phyloP scores from a whole-genome alignment of 2,113 vertebrate species.

The Poeciliopsis prolifica region DNA sequence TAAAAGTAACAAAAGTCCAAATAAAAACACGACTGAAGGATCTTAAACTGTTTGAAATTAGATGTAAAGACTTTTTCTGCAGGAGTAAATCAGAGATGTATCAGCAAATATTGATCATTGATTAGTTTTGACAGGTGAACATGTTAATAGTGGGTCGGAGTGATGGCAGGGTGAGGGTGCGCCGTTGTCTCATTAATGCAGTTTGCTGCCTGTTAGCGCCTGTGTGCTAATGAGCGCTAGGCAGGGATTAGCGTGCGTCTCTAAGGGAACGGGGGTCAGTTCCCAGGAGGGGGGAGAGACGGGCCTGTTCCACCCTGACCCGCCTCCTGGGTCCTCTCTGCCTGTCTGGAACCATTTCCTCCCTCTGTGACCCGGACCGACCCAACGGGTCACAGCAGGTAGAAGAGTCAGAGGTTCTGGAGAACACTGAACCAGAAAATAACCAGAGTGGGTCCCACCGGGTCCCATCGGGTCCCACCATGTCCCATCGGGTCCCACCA shows the following conservation, averaged over 20 bases:
- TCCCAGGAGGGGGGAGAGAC: constrained; percentile 68
- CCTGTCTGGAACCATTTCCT: constrained; percentile 71
- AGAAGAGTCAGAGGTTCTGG: constrained; percentile 52
- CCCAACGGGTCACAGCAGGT: constrained; percentile 46
- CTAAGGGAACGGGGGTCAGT: constrained; percentile 67
- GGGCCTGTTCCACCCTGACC: constrained; percentile 67
- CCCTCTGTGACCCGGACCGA: constrained; percentile 62
- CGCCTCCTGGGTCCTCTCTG: constrained; percentile 65
- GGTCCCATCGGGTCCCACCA: no score
- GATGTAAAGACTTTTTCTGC: neutral
- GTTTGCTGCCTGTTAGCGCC: constrained; percentile 15
- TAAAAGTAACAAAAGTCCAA: no score
- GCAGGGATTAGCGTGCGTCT: constrained; percentile 69
- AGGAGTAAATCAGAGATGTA: neutral
- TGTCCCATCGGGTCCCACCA: no score
- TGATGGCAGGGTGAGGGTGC: constrained; percentile 8
- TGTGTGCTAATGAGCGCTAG: constrained; percentile 62
- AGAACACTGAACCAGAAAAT: no score
- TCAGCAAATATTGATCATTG: neutral
- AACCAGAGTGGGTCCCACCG: no score
- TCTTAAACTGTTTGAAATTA: neutral
- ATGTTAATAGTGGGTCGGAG: constrained; percentile 10
- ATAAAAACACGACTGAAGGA: neutral
- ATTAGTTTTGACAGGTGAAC: neutral
- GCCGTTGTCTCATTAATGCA: constrained; percentile 14